Evolutionary conservation across 1,140 invertebrate genomes (phyloP).

Genomic region (Holotrichia oblita): DNA sequence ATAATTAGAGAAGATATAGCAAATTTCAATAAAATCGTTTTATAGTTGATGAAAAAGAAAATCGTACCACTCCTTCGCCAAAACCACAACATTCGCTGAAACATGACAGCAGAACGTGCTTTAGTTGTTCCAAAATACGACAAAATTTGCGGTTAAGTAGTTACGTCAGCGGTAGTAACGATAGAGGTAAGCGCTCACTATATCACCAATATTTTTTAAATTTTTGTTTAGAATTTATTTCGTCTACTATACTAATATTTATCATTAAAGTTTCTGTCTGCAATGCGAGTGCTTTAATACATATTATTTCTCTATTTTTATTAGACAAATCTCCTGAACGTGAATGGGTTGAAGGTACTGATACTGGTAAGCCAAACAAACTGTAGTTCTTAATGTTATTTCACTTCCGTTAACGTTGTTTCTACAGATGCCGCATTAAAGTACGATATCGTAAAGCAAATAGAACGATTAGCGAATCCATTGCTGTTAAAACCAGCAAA

Average conservation of each 20-base stretch:
- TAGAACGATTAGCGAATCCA: slow-evolving; percentile 75
- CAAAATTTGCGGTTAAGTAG: slow-evolving; percentile 14
- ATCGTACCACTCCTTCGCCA: neutral
- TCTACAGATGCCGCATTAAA: slow-evolving; percentile 44
- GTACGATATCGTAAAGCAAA: slow-evolving; percentile 67
- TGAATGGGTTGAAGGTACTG: neutral
- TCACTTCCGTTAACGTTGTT: neutral
- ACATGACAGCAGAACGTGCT: slow-evolving; percentile 42
- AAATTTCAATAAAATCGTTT: neutral
- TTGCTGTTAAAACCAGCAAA: slow-evolving; percentile 73
- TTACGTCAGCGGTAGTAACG: neutral
- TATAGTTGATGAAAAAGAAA: slow-evolving; percentile 22
- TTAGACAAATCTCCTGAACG: slow-evolving; percentile 2
- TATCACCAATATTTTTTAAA: neutral
- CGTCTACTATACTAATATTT: too few species aligned
- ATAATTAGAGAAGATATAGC: neutral
- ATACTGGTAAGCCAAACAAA: neutral
- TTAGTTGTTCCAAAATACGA: slow-evolving; percentile 44
- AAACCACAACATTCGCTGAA: slow-evolving; percentile 34
- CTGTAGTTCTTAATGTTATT: neutral
- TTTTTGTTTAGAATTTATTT: too few species aligned
- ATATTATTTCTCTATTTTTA: neutral
- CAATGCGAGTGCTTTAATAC: slow-evolving; percentile 2
- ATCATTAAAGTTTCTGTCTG: too few species aligned
- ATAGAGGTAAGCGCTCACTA: neutral